A percentile compares a stretch with the other conserved stretches of the same genome.
phyloP scores from a whole-genome alignment of 2,113 vertebrate species.

The Salvator merianae region DNA sequence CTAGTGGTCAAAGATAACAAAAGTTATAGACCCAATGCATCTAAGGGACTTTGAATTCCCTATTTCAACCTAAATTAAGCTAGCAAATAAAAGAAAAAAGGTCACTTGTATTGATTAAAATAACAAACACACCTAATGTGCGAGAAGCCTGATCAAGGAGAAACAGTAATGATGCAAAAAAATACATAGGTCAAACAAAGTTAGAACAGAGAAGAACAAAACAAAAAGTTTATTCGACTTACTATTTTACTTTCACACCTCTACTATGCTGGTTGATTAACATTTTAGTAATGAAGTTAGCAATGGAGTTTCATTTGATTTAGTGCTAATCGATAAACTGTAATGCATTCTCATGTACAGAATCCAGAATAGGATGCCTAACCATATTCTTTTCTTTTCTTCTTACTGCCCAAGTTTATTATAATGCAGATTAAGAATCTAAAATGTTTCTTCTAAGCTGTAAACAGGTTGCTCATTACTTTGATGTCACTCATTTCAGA shows the following conservation, averaged over 20 bases:
- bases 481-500: conserved; percentile 53
- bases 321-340: conserved; percentile 30
- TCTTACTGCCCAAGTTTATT: conserved; percentile 39
- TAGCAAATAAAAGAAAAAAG: background rate
- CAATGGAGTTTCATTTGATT: conserved; percentile 26
- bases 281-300: conserved; percentile 18
- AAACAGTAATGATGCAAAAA: no score
- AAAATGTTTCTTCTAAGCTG: conserved; percentile 35
- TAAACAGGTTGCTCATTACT: conserved; percentile 61
- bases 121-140: no score
- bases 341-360: conserved; percentile 20
- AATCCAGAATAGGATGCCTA: background rate
- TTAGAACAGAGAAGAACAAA: no score
- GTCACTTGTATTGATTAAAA: background rate
- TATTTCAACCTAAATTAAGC: background rate
- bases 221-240: no score
- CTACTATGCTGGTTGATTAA: conserved; percentile 9
- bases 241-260: background rate
- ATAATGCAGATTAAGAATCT: conserved; percentile 14
- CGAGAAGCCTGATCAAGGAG: no score
- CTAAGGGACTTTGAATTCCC: no score
- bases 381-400: background rate
- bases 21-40: background rate
- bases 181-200: no score
- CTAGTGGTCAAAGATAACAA: background rate